phyloP scores from a whole-genome alignment of 1,140 invertebrate genomes.

The Megalonaias nervosa region DNA sequence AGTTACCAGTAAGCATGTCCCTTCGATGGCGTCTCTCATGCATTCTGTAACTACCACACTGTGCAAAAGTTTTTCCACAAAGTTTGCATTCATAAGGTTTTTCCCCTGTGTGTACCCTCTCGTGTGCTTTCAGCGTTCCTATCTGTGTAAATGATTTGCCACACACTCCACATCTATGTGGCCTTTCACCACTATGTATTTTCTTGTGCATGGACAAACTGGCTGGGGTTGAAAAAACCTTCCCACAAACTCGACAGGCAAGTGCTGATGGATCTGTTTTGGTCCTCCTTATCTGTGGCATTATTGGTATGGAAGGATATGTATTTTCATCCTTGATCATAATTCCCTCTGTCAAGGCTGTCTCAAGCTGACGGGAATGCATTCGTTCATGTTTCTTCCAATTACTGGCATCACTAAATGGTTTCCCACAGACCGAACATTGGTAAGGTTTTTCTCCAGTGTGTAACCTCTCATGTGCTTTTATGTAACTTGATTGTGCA shows the following conservation, averaged over 20 bases:
- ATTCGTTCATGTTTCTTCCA: constrained; percentile 71
- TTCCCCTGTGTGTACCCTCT: constrained; percentile 61
- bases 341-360: constrained; percentile 22
- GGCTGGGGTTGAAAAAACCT: constrained; percentile 54
- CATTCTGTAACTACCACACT: constrained; percentile 59
- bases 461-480: constrained; percentile 81
- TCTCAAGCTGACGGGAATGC: constrained; percentile 69
- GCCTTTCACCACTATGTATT: constrained; percentile 59
- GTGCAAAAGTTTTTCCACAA: constrained; percentile 58
- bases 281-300: constrained; percentile 1
- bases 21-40: constrained; percentile 56
- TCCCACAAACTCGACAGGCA: constrained; percentile 54
- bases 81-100: constrained; percentile 60
- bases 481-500: constrained; percentile 60
- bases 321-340: constrained; percentile 22
- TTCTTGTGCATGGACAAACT: constrained; percentile 56
- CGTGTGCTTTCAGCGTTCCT: constrained; percentile 56
- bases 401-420: constrained; percentile 70
- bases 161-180: constrained; percentile 46
- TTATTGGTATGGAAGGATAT: constrained; percentile 16
- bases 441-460: constrained; percentile 65
- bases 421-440: constrained; percentile 70
- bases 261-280: constrained; percentile 25
- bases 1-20: constrained; percentile 34
- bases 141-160: constrained; percentile 60